Evolutionary conservation across 2,888 invertebrate genomes (phyloP), one percentile per base, ranked within the genome.

Genomic region (Ceramica pisi): DNA sequence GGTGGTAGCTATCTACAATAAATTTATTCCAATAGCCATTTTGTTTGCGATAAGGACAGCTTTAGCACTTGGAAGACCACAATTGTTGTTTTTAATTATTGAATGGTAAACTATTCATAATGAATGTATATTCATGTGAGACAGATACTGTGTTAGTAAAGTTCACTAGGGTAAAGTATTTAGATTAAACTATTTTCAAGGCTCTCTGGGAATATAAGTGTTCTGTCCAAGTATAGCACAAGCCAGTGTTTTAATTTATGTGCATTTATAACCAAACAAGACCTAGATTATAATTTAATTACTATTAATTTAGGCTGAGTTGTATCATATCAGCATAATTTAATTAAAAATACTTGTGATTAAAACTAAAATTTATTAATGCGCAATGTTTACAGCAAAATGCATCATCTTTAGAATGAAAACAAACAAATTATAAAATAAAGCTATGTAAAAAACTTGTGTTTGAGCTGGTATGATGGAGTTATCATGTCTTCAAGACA

Each of bases 11-110:
- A 86, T 87, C 84, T 60, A 79, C 23, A 72, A 82, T 73, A 70
- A 84, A 86, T 82, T 79, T 78, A 89, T 82, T 74, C 71, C 67
- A 80, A 74, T 71, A 78, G 67, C 59, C 66, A 78, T 81, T 77
- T 71, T 59, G 62, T 75, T 60, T 63, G 62, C 77, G 86, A 86
- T 86, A 86, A 81, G 71, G 48, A 73, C 55, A 60, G 55, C 60
- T 75, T 71, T 48, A 73, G 63, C 56, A 77, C 64, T 74, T 57
- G 12, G 12, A 80, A 57, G 41, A 67, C 16, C 26, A 67, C 67
- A 67, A 71, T 60, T 59, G 65, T 69, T 75, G 59, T 67, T 80
- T 69, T 70, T 71, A 71, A 66, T 65, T 0, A 73, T 66, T 57
- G 10, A 82, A 67, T 75, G 56, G 53, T 66, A 61, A 69, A 72